Base-by-base conservation (phyloP, 1,140 invertebrate genomes). In the Brachionus calyciflorus region DNA sequence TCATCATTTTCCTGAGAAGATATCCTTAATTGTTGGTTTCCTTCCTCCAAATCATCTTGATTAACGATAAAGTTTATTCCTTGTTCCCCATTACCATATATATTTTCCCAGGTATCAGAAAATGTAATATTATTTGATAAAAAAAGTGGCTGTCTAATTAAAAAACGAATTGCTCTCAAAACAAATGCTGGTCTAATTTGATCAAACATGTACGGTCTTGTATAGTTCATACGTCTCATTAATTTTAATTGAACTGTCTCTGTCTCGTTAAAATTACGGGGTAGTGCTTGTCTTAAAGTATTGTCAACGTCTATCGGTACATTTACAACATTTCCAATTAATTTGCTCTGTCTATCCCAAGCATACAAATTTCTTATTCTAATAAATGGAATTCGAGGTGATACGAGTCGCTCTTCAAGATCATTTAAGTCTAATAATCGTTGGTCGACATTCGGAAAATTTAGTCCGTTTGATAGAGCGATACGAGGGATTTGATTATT, bases 341-440 rank as follows among this genome's bases (percentile, higher is more conserved):
- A 33, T 60, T 60, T 60, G n/a, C 37, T 12, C 19, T 60, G 55
- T n/a, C 14, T 26, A 60, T 60, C 55, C 55, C 55, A 60, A 60
- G 30, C 19, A 2, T 19, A 6, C 0, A 60, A 9, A 6, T 60
- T 17, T 60, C 19, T 60, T 17, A 60, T 37, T 33, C 30, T 26
- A 0, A 60, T 60, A 40, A 60, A 60, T 2, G 55, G 55, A 0
- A 60, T 1, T 60, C 55, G 28, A 33, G 55, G 55, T 19, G 55
- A 60, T 1, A 26, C 30, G 0, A 63, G 5, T 0, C 57, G 1
- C 37, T 63, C 57, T 63, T 63, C 57, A 3, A 60, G 17, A 1
- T 51, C 48, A 17, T 51, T 51, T 51, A 51, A 51, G 7, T 5
- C 2, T 51, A n/a, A n/a, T 2, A 51, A 5, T 17, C 7, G 1